Evolutionary conservation across 2,113 vertebrate genomes (phyloP).

Genomic region (Anolis carolinensis): DNA sequence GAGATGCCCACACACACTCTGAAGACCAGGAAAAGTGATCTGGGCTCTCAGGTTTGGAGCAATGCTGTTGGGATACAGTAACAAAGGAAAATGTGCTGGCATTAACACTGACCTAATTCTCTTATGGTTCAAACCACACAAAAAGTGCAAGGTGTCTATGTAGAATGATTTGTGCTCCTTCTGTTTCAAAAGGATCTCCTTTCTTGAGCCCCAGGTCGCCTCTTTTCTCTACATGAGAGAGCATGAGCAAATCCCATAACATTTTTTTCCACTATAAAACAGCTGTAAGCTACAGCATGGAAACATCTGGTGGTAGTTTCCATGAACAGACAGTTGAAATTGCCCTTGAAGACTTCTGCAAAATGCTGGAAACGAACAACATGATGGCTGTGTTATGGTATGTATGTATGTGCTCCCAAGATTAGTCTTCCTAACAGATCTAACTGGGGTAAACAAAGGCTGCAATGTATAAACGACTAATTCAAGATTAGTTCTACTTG

Average conservation of each 20-base stretch:
- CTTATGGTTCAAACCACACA: background rate
- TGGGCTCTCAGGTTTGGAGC: too few species aligned
- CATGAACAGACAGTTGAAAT: conserved; percentile 3
- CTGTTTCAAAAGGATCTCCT: background rate
- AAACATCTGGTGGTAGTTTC: conserved; percentile 25
- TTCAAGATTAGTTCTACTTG: background rate
- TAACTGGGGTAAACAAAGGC: background rate
- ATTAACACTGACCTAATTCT: background rate
- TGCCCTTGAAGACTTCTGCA: conserved; percentile 4
- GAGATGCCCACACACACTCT: too few species aligned
- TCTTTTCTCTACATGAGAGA: background rate
- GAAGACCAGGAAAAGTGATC: too few species aligned
- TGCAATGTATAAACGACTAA: background rate
- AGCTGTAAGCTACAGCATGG: conserved; percentile 3
- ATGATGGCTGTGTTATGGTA: background rate
- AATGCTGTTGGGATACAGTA: background rate
- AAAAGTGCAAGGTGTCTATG: background rate
- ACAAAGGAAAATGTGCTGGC: background rate
- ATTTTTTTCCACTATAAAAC: background rate
- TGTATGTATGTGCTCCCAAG: background rate
- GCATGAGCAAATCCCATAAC: background rate
- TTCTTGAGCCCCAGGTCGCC: background rate
- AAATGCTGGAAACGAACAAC: conserved; percentile 19
- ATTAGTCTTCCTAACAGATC: background rate
- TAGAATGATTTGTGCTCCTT: background rate